Base-by-base conservation (phyloP, 2,888 invertebrate species). In the Crioceris asparagi region DNA sequence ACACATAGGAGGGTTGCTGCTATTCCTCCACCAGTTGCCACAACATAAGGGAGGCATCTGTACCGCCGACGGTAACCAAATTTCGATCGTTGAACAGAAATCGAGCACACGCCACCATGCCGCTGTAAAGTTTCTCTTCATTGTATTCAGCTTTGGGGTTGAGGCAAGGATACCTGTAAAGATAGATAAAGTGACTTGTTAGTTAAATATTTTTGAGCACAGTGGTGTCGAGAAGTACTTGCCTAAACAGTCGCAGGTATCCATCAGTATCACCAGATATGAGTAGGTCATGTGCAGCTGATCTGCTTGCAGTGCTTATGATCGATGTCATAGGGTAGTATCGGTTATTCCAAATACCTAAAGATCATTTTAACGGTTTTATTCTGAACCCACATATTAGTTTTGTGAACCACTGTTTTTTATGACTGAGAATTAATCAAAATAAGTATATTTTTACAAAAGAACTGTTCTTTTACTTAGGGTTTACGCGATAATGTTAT, bases 211-310 rank as follows among this genome's bases (percentile, higher is more conserved):
- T n/a, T n/a, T n/a, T n/a, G n/a, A n/a, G n/a, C n/a, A n/a, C n/a
- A 10, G 7, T 21, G 6, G 21, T 21, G 6, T 21, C 21, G 10
- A 21, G 10, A 21, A 6, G 21, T 21, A 21, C 29, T 40, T 41
- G 54, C 54, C 55, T 53, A 35, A 56, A 55, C 11, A 56, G 45
- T 38, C 56, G 39, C 15, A 93, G 62, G 56, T 87, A 82, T 18
- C 93, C 93, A 57, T 87, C 87, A n/a, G 83, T 80, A 57, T 92
- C 91, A 5, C 92, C 92, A 27, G 83, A 78, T 18, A 84, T 76
- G 2, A 92, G 67, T 49, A 87, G 74, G 56, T 91, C 88, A 45
- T 88, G 85, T 4, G 83, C 83, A 1, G 83, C 77, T 10, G 88
- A 81, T 44, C 87, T 75, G 64, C 83, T 83, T 7, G 83, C 81